phyloP scores from a whole-genome alignment of 2,113 vertebrate genomes.

The Saguinus midas region DNA sequence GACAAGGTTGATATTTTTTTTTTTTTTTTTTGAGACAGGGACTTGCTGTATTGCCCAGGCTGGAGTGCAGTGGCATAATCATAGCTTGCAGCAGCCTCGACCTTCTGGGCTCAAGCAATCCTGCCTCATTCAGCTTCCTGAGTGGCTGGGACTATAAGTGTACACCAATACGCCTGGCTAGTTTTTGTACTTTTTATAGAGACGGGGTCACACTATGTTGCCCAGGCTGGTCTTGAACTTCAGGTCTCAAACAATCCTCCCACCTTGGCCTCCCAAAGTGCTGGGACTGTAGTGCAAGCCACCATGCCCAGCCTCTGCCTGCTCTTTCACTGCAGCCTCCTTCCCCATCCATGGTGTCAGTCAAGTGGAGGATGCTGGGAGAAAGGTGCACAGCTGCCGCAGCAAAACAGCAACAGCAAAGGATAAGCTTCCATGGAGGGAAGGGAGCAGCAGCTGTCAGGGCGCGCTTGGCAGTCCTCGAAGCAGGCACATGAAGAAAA shows the following conservation, averaged over 20 bases:
- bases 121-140: neutral
- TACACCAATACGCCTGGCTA: neutral
- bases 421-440: neutral
- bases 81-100: neutral
- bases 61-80: neutral
- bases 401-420: neutral
- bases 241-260: neutral
- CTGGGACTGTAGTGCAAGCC: neutral
- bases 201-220: neutral
- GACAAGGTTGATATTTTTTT: neutral
- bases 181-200: neutral
- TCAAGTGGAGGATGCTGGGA: neutral
- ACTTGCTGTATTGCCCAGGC: neutral
- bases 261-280: neutral
- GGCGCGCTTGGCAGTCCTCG: no score
- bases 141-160: neutral
- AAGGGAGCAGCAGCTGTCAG: neutral
- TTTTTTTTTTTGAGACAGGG: neutral
- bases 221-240: neutral
- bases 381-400: neutral
- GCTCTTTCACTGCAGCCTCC: neutral
- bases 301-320: neutral
- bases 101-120: neutral
- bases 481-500: neutral
- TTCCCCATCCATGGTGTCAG: no score